Evolutionary conservation across 2,888 invertebrate genomes (phyloP), one percentile per base, ranked within the genome.

Genomic region (Perizoma affinitatum): DNA sequence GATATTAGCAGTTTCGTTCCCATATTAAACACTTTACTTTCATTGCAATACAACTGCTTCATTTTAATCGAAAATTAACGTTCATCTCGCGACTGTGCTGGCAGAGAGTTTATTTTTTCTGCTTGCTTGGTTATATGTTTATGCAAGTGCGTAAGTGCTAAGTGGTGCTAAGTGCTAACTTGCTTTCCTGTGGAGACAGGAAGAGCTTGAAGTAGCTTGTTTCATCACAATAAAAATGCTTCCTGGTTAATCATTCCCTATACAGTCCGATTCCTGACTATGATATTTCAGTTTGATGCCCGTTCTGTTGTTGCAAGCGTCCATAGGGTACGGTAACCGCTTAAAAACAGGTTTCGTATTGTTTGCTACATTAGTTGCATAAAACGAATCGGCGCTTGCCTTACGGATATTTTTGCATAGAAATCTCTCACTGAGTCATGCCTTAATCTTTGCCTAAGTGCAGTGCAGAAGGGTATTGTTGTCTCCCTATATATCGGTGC

Each of bases 201-300:
- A 85, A 83, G 80, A 73, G 71, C 76, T 80, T 85, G 79, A 83
- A 82, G 72, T 69, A 80, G 76, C 70, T 65, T 71, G 73, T 79
- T n/a, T 78, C 75, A 77, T 10, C 42, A 10, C 10, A n/a, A n/a
- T 42, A 44, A 10, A 6, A 11, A 44, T n/a, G 44, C 6, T 42
- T 5, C 42, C 0, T 5, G 42, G n/a, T n/a, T n/a, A n/a, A n/a
- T n/a, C n/a, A n/a, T n/a, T 42, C 42, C 42, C 10, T 10, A 42
- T 10, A 41, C 9, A 41, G 9, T 41, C n/a, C 9, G 38, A 38
- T 8, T 38, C 5, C 41, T n/a, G n/a, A 41, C 41, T 5, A 2
- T 9, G 5, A 41, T n/a, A n/a, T 41, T 22, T 22, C 22, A 22
- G 22, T 1, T 3, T 3, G 22, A 22, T 22, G 22, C 22, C 22